phyloP scores from a whole-genome alignment of 1,140 invertebrate genomes.

The Brachionus rotundiformis region DNA sequence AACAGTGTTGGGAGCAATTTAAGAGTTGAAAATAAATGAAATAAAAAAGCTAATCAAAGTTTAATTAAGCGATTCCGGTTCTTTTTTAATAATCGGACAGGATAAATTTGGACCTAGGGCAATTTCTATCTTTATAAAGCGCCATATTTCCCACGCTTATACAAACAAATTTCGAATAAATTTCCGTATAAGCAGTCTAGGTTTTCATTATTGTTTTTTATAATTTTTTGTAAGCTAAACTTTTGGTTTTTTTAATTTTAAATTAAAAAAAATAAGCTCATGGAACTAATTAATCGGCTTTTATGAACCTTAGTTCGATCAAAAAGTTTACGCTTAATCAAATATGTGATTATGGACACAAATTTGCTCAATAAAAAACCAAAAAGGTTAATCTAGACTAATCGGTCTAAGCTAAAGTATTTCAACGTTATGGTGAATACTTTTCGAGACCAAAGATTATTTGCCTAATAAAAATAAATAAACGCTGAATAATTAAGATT shows the following conservation, averaged over 20 bases:
- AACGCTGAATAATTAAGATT: not conserved
- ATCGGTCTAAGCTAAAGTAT: not conserved
- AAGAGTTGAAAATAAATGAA: not conserved
- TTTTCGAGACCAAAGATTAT: conserved; percentile 34
- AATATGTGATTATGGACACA: conserved; percentile 28
- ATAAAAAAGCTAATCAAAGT: conserved; percentile 31
- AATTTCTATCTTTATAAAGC: not conserved
- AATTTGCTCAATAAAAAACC: conserved; percentile 11
- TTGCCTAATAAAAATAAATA: conserved; percentile 38
- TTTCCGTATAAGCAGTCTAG: not conserved
- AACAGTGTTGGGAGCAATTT: not conserved
- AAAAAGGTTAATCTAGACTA: conserved; percentile 38
- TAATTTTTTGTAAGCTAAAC: not conserved
- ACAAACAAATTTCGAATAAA: not conserved
- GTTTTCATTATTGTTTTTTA: not conserved
- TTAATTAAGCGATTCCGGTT: conserved; percentile 27
- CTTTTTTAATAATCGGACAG: conserved; percentile 15
- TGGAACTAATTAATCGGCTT: conserved; percentile 21
- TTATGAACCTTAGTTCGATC: not conserved
- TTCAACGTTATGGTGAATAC: conserved; percentile 26
- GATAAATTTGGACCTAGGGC: not conserved
- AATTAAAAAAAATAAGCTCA: not conserved
- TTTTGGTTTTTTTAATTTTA: not conserved
- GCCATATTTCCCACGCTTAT: not conserved
- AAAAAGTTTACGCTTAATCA: conserved; percentile 28